A percentile compares a stretch with the other conserved stretches of the same genome.
Conservation (phyloP, 1,140 invertebrate genomes). For the Drosophila suzukii region DNA sequence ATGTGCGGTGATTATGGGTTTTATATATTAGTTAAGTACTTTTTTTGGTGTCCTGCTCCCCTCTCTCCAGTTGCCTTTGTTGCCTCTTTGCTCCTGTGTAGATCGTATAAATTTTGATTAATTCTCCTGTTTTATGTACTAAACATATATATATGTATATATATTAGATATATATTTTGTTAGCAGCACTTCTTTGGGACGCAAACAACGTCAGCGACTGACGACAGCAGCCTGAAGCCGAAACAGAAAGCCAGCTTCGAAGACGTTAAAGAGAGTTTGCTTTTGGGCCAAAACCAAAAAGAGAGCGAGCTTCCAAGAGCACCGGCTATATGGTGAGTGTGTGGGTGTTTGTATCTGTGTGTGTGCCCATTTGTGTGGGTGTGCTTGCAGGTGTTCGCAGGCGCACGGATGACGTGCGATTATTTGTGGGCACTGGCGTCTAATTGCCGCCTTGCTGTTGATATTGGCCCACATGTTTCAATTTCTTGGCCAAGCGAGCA, state of each 20-base stretch:
- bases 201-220: constrained; percentile 77
- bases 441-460: constrained; percentile 59
- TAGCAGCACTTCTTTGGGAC: constrained; percentile 66
- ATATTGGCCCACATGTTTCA: constrained; percentile 60
- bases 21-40: constrained; percentile 1
- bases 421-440: constrained; percentile 43
- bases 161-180: not conserved
- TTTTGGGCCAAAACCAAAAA: not conserved
- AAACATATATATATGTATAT: not conserved
- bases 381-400: constrained; percentile 53
- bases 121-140: constrained; percentile 24
- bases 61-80: constrained; percentile 8
- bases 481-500: constrained; percentile 15
- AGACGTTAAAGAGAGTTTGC: constrained; percentile 30
- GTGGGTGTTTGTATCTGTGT: constrained; percentile 18
- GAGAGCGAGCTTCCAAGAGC: constrained; percentile 45
- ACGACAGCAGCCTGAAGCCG: constrained; percentile 69
- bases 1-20: constrained; percentile 34
- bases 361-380: constrained; percentile 7
- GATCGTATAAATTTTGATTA: constrained; percentile 36
- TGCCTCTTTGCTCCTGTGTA: constrained; percentile 15
- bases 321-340: constrained; percentile 41
- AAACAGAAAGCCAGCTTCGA: constrained; percentile 25
- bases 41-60: not conserved
- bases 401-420: constrained; percentile 57